Conservation (phyloP, 2,888 invertebrate genomes). For the Cartodere bifasciata region DNA sequence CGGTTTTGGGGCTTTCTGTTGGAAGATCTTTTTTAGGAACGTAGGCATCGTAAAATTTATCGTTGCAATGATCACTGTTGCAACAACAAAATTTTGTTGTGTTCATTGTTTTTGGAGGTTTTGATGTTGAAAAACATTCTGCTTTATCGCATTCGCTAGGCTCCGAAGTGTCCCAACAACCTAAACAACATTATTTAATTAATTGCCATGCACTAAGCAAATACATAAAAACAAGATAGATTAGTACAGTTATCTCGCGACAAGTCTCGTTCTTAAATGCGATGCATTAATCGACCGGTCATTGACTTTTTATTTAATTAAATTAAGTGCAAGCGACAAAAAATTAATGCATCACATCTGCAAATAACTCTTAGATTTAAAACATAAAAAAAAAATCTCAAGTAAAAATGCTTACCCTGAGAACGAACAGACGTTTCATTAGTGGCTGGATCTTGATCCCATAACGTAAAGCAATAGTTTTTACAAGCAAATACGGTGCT, state of each 20-base stretch:
- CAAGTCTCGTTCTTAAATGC: not conserved
- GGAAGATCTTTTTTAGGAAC: constrained; percentile 29
- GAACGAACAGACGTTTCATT: constrained; percentile 44
- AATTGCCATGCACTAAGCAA: not conserved
- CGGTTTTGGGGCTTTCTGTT: constrained; percentile 14
- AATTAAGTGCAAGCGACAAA: too few relatives aligned
- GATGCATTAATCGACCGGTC: too few relatives aligned
- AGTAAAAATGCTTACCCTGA: constrained; percentile 51
- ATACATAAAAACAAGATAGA: not conserved
- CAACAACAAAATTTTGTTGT: constrained; percentile 76
- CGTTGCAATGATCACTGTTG: constrained; percentile 64
- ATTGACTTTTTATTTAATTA: too few relatives aligned
- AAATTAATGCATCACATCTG: too few relatives aligned
- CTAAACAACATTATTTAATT: constrained; percentile 22
- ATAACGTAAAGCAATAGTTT: constrained; percentile 59
- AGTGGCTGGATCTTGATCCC: constrained; percentile 51
- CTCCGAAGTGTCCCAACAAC: constrained; percentile 44
- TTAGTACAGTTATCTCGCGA: not conserved
- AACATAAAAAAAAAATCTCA: constrained; percentile 2
- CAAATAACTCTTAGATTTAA: too few relatives aligned
- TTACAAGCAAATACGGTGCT: constrained; percentile 37
- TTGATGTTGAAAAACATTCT: constrained; percentile 45
- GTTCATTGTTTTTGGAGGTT: constrained; percentile 43
- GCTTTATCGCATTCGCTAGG: constrained; percentile 40
- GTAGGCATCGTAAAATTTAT: constrained; percentile 41